Evolutionary conservation across 23 tunicate species (phyloP).

Genomic region (Oikopleura dioica): DNA sequence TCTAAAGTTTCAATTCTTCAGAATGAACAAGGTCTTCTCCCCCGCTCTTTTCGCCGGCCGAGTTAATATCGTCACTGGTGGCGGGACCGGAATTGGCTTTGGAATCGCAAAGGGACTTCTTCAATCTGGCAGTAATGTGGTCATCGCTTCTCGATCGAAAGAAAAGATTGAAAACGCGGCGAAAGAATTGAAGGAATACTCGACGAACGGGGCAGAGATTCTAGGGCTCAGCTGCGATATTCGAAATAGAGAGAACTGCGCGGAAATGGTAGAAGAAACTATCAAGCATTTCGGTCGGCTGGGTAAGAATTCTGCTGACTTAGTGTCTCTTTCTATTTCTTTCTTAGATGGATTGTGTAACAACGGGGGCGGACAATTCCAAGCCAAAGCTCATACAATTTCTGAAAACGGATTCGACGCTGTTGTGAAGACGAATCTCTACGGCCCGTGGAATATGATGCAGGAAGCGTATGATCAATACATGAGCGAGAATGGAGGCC

Average conservation of each 20-base stretch:
- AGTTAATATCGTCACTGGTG: constrained; percentile 27
- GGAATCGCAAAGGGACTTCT: constrained; percentile 20
- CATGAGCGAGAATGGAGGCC: constrained; percentile 23
- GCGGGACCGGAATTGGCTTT: constrained; percentile 24
- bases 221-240: constrained; percentile 14
- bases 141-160: constrained; percentile 19
- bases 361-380: constrained; percentile 27
- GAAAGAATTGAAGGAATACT: background rate
- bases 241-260: constrained; percentile 35
- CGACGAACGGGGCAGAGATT: constrained; percentile 6
- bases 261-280: constrained; percentile 15
- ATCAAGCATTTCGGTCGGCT: constrained; percentile 17
- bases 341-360: constrained; percentile 17
- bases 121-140: constrained; percentile 17
- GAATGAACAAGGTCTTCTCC: constrained; percentile 17
- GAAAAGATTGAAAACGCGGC: constrained; percentile 16
- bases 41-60: constrained; percentile 10
- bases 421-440: constrained; percentile 21
- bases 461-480: constrained; percentile 18
- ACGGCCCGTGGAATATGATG: constrained; percentile 20
- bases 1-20: background rate
- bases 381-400: constrained; percentile 13
- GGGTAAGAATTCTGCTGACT: no score
- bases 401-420: constrained; percentile 23
- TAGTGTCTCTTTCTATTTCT: no score